Percentiles rank a stretch among this genome's conserved stretches.
phyloP scores from a whole-genome alignment of 2,888 invertebrate species.

The Leistus spinibarbis region DNA sequence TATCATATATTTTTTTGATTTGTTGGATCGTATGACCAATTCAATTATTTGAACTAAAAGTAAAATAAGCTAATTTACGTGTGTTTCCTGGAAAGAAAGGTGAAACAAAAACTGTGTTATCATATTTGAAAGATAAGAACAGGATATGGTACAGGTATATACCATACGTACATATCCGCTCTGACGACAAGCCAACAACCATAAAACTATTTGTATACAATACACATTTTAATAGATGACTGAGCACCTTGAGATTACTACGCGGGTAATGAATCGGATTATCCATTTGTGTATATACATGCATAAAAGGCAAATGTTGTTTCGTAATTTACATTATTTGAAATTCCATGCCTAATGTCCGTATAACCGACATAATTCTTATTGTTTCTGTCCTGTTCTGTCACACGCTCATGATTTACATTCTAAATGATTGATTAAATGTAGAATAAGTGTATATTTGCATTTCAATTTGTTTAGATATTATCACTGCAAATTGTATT shows the following conservation, averaged over 20 bases:
- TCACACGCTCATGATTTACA: background rate
- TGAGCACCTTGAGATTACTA: constrained; percentile 5
- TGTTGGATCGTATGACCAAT: background rate
- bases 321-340: background rate
- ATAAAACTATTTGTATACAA: background rate
- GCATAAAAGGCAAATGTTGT: background rate
- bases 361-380: background rate
- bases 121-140: background rate
- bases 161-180: background rate
- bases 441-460: background rate
- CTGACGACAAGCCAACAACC: background rate
- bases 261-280: constrained; percentile 6
- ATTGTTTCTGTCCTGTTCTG: background rate
- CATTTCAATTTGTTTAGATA: background rate
- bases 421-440: background rate
- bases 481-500: background rate
- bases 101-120: background rate
- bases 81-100: background rate
- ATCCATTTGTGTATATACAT: background rate
- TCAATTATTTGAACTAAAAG: background rate
- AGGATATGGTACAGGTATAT: background rate
- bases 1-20: background rate
- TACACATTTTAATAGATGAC: background rate
- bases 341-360: background rate
- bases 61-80: background rate